Evolutionary conservation across 2,797 vertebrate species (phyloP), one percentile per base, ranked within the genome.

Genomic region (Meda fulgida): DNA sequence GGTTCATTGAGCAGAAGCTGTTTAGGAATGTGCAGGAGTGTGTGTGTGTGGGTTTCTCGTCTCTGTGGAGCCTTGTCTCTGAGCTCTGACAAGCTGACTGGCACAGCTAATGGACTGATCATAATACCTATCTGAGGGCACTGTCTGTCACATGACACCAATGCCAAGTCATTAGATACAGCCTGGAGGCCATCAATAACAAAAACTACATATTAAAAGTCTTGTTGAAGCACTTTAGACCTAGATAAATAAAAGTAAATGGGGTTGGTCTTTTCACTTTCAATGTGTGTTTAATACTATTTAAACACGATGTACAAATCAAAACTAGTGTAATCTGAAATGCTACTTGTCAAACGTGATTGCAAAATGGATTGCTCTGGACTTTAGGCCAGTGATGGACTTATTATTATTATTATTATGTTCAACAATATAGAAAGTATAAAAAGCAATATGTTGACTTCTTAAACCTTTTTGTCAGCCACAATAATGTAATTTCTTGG

Each of bases 71-170:
- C 63, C 76, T 78, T 81, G 83, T 85, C 79, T 83, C 71, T 85
- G 71, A 71, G 67, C 70, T 86, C 69, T 87, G 89, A 88, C 80
- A 88, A 60, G 87, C 88, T 96, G 95, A 96, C 91, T 96, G 95
- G 89, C 95, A 94, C 91, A 92, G 89, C 91, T 91, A 92, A 94
- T 91, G 88, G 90, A 91, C 92, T 94, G 92, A 93, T 95, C 92
- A 93, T 93, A 93, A 94, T 94, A 93, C 93, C 92, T 94, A 94
- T 95, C 93, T 93, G 93, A 93, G 93, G 94, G 91, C 90, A 92
- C 92, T 95, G 89, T 94, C 93, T 94, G 91, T 95, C 93, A 93
- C 94, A 92, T 91, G 93, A 93, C 92, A 92, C 94, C 95, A 95
- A 92, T 92, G 93, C 94, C 84, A 92, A 94, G 93, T 94, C 95